A percentile compares a stretch with the other conserved stretches of the same genome.
Conservation (phyloP, 2,888 invertebrate genomes). For the Scelioninae gen. 1 region DNA sequence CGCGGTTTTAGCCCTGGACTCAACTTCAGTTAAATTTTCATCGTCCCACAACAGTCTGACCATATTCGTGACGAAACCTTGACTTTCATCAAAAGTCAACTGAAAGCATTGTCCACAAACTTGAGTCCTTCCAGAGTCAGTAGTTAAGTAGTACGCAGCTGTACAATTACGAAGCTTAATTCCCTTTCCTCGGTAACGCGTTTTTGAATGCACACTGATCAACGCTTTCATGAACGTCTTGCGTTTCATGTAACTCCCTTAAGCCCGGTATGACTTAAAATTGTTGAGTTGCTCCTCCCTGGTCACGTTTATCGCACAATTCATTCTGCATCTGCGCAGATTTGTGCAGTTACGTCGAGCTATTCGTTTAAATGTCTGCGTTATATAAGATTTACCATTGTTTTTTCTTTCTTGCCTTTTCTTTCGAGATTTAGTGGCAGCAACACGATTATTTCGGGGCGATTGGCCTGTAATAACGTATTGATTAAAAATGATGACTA, state of each 20-base stretch:
- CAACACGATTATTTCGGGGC: constrained; percentile 14
- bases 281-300: constrained; percentile 36
- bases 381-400: constrained; percentile 29
- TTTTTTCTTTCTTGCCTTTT: constrained; percentile 29
- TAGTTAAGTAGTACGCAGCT: constrained; percentile 22
- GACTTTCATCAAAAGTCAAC: constrained; percentile 26
- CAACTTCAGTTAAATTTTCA: constrained; percentile 16
- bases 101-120: constrained; percentile 36
- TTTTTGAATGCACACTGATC: constrained; percentile 25
- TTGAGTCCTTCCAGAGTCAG: constrained; percentile 30
- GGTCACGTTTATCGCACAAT: constrained; percentile 31
- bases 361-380: constrained; percentile 25
- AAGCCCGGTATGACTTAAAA: constrained; percentile 31
- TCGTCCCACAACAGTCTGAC: constrained; percentile 23
- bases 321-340: constrained; percentile 31
- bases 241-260: constrained; percentile 40
- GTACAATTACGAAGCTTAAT: constrained; percentile 28
- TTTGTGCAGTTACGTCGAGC: constrained; percentile 16
- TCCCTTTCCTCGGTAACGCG: constrained; percentile 21
- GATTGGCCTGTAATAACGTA: constrained; percentile 27
- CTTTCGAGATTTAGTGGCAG: constrained; percentile 28
- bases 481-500: constrained; percentile 30
- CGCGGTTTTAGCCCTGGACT: constrained; percentile 16
- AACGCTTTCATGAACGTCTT: constrained; percentile 35
- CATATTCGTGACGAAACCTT: constrained; percentile 30